Evolutionary conservation across 2,113 vertebrate genomes (phyloP), one percentile per base, ranked within the genome.

Genomic region (Protobothrops mucrosquamatus): DNA sequence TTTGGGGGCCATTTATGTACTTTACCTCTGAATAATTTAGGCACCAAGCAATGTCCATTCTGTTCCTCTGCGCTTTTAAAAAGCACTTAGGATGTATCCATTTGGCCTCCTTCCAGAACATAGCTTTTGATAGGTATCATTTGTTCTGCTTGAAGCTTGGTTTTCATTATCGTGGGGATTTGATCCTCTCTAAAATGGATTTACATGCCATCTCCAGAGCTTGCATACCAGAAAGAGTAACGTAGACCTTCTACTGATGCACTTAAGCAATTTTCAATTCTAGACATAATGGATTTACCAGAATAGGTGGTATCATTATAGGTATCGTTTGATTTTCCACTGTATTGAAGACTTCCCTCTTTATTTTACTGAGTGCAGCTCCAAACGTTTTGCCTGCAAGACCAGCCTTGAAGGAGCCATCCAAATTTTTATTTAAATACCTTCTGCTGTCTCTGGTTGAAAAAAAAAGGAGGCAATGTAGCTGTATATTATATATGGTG

Each of bases 11-110:
- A 61, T 48, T 81, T 81, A 81, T 81, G 74, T 81, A 9, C 34
- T 43, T 69, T 23, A n/a, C 10, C 3, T 90, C 81, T 91, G 81
- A 87, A 86, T 87, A 91, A 91, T 91, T 57, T 59, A 91, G 55
- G 18, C 34, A 26, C 15, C 24, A 12, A 20, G 54, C 23, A 59
- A 48, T 48, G 15, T 48, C 55, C 55, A 59, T 59, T 11, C 9
- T 91, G 24, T 51, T 61, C 43, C 11, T 24, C 52, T 46, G 55
- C 2, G 81, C 91, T 91, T 59, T 91, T 91, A 91, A 86, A 10
- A 10, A 48, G 34, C 74, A 23, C 85, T 57, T 59, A 91, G 81
- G 39, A 48, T 59, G 85, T 22, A 86, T 48, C 52, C 20, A 43
- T 56, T 59, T 26, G 74, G 69, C 22, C 34, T 24, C 15, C 24